Evolutionary conservation across 2,888 invertebrate species (phyloP).

Genomic region (Parochlus steinenii): DNA sequence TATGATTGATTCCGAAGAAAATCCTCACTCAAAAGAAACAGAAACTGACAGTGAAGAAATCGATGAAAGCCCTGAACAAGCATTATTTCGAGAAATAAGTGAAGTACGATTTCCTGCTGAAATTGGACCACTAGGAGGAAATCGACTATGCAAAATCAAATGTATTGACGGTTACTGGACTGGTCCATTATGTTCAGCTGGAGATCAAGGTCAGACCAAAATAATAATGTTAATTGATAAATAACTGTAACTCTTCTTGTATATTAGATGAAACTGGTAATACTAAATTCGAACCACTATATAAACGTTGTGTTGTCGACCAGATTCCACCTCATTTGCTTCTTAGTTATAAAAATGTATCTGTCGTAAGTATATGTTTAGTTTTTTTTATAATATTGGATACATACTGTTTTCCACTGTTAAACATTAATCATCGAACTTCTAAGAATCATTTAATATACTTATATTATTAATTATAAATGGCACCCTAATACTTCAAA

Average conservation of each 20-base stretch:
- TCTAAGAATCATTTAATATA: too few relatives aligned
- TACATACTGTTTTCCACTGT: too few relatives aligned
- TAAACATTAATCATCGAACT: too few relatives aligned
- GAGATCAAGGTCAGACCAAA: too few relatives aligned
- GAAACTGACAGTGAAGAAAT: conserved; percentile 17
- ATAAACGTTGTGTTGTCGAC: conserved; percentile 54
- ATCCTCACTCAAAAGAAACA: conserved; percentile 7
- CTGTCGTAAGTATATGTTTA: conserved; percentile 43
- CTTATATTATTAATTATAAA: too few relatives aligned
- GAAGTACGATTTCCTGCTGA: conserved; percentile 50
- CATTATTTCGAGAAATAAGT: conserved; percentile 27
- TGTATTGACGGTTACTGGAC: conserved; percentile 75
- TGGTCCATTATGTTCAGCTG: conserved; percentile 58
- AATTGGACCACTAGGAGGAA: conserved; percentile 56
- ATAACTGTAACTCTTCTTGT: too few relatives aligned
- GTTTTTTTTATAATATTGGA: not conserved
- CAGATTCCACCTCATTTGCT: conserved; percentile 50
- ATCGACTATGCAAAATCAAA: conserved; percentile 64
- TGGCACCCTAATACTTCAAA: too few relatives aligned
- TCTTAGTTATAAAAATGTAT: conserved; percentile 56
- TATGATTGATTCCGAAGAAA: conserved; percentile 8
- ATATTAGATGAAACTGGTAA: conserved; percentile 43
- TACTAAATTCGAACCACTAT: conserved; percentile 53
- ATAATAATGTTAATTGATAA: too few relatives aligned
- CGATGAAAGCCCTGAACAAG: conserved; percentile 21